Base-by-base conservation (phyloP, 2,888 invertebrate species). In the Dicyrtoma fusca region DNA sequence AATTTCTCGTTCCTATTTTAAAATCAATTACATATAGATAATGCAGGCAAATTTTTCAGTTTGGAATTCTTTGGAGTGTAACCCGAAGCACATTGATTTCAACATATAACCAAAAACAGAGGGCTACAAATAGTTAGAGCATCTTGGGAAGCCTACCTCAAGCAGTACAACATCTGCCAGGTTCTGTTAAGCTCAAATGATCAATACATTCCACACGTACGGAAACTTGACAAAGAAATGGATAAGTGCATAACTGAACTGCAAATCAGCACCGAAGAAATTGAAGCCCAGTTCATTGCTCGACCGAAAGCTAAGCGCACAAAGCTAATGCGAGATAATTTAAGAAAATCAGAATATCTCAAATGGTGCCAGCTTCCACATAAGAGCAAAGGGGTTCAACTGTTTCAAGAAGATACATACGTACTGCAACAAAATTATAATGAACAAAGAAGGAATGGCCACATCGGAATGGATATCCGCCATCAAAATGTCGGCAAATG, bases 401-500 rank as follows among this genome's bases (percentile, higher is more conserved):
- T n/a, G n/a, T n/a, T n/a, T 1, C 4, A 34, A 1, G 53, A 51
- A 0, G 72, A 74, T 42, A 47, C n/a, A 17, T n/a, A n/a, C n/a
- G n/a, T 5, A 5, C 8, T 26, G 72, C 1, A 13, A 19, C 8
- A 26, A 47, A 0, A 74, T 66, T 55, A 49, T 14, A n/a, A n/a
- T n/a, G n/a, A n/a, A n/a, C n/a, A n/a, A n/a, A n/a, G n/a, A n/a
- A n/a, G n/a, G n/a, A n/a, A 11, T 72, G 74, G n/a, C 34, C 72
- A 3, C 49, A 8, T 55, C 65, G 3, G 70, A 74, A 57, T 71
- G 55, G 49, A 69, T 49, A 14, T 25, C 57, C 0, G 53, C 53
- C 6, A 42, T 72, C 11, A 69, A 69, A 70, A 74, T 74, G 72
- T 59, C 61, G n/a, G n/a, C n/a, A n/a, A n/a, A n/a, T n/a, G n/a